Conservation (phyloP, 2,888 invertebrate species). For the Onthophagus sagittarius region DNA sequence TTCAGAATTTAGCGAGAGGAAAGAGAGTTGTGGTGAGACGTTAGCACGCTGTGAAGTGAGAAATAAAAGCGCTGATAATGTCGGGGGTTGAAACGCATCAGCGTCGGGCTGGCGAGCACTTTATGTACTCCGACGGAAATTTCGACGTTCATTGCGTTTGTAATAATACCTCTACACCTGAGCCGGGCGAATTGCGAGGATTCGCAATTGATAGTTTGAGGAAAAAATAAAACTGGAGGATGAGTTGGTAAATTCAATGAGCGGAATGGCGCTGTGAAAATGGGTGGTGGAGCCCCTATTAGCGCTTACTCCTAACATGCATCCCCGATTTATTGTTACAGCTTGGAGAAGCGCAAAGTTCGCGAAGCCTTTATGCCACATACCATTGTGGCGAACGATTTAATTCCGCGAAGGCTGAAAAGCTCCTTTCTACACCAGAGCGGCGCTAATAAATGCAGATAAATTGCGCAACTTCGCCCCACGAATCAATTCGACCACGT, state of each 20-base stretch:
- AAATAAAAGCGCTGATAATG: neutral
- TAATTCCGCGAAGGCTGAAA: conserved; percentile 7
- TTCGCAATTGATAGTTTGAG: neutral
- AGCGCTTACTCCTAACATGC: conserved; percentile 6
- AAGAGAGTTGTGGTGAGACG: neutral
- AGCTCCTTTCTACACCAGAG: neutral
- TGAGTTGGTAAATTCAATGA: neutral
- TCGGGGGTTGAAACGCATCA: neutral
- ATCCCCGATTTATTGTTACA: conserved; percentile 11
- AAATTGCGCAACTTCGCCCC: neutral
- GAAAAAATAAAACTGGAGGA: neutral
- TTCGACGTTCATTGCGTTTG: neutral
- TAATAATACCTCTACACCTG: neutral
- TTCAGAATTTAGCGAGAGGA: neutral
- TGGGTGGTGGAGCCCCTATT: neutral
- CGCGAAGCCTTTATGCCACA: conserved; percentile 10
- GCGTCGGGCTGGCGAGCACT: neutral
- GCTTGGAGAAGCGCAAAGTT: conserved; percentile 7
- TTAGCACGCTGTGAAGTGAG: neutral
- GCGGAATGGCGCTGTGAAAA: neutral
- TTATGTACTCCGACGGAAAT: neutral
- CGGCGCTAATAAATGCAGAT: conserved; percentile 9
- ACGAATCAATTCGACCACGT: neutral
- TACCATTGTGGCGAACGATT: conserved; percentile 8
- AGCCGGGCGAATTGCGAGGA: neutral